Conservation (phyloP, 2,888 invertebrate genomes). For the Meloe dianella region DNA sequence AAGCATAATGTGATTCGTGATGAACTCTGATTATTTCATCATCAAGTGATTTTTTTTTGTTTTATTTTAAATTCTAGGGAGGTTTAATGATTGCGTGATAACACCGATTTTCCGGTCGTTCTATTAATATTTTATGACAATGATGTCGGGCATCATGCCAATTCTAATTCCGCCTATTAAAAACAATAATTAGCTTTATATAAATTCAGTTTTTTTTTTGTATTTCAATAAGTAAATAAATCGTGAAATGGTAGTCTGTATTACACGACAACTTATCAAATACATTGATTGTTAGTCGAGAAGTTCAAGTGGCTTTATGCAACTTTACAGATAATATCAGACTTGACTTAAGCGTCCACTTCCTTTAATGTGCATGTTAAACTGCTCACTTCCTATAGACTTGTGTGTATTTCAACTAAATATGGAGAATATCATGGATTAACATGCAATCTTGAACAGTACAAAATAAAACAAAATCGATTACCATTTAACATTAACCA, state of each 20-base stretch:
- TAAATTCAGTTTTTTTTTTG: no score
- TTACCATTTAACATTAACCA: background rate
- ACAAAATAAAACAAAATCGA: conserved; percentile 15
- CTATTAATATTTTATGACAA: conserved; percentile 2
- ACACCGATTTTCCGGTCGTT: conserved; percentile 9
- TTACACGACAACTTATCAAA: background rate
- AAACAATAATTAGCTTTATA: background rate
- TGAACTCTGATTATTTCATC: background rate
- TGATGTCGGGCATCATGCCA: background rate
- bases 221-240: no score
- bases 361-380: conserved; percentile 24
- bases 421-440: conserved; percentile 9
- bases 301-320: background rate
- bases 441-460: conserved; percentile 19
- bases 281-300: background rate
- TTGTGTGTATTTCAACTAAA: background rate
- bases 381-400: conserved; percentile 22
- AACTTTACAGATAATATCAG: conserved; percentile 17
- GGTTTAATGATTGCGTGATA: conserved; percentile 5
- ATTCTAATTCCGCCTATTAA: background rate
- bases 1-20: background rate
- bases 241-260: background rate
- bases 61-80: background rate
- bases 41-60: background rate
- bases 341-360: conserved; percentile 20